These are phyloP conservation scores for Argyrosomus japonicus DNA, from an alignment of 2,113 vertebrate species.

Conservation along the genomic window DNA sequence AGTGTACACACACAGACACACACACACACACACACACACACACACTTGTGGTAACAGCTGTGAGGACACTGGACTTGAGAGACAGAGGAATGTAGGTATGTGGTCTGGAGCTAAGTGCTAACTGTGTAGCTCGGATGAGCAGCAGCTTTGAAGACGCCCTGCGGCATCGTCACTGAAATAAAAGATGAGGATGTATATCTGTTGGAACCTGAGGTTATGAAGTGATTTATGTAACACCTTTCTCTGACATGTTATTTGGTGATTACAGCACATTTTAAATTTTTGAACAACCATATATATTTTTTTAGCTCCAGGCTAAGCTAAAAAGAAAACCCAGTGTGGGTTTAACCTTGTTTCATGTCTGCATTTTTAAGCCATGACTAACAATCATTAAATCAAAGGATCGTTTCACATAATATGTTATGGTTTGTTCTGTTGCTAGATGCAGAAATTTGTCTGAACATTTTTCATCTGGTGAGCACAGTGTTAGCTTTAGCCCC, in stretches of 20 bases:
- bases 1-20: background rate
- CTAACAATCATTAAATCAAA: background rate
- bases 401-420: background rate
- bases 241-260: background rate
- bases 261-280: background rate
- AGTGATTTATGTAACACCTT: background rate
- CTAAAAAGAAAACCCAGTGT: background rate
- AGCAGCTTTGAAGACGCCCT: slow-evolving; percentile 11
- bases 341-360: background rate
- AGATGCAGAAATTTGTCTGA: too few relatives aligned
- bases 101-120: slow-evolving; percentile 30
- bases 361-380: background rate
- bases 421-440: background rate
- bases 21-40: slow-evolving; percentile 16
- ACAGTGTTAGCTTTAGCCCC: too few relatives aligned
- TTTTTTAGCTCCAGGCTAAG: background rate
- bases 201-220: background rate
- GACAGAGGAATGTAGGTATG: slow-evolving; percentile 63
- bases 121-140: slow-evolving; percentile 13
- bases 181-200: background rate
- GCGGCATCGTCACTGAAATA: background rate
- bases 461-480: too few relatives aligned
- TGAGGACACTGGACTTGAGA: slow-evolving; percentile 22
- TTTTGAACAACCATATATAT: background rate
- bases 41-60: slow-evolving; percentile 44